These are phyloP conservation scores for Tetranychus truncatus DNA, from an alignment of 2,888 invertebrate genomes.

Conservation along the genomic window DNA sequence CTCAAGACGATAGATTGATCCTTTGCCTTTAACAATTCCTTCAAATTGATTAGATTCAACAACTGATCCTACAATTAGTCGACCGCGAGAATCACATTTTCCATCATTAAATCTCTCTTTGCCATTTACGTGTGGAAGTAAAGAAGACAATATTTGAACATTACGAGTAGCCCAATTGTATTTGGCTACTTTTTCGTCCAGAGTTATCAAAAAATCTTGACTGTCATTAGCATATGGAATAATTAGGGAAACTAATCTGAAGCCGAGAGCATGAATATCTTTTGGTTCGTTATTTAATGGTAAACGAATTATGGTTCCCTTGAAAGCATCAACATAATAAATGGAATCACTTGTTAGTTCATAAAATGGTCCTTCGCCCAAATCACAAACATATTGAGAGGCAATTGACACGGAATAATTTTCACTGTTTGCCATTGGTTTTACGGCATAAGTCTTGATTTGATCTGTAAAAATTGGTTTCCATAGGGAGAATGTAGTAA, in stretches of 20 bases:
- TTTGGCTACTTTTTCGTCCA: neutral
- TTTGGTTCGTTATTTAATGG: neutral
- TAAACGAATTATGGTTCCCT: slow-evolving; percentile 16
- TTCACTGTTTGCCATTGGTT: too few relatives aligned
- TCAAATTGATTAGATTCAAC: neutral
- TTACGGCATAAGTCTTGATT: too few relatives aligned
- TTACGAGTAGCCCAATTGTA: neutral
- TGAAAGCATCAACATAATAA: slow-evolving; percentile 27
- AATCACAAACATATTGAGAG: slow-evolving; percentile 12
- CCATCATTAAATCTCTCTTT: slow-evolving; percentile 50
- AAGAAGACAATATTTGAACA: neutral
- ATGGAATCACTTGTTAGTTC: slow-evolving; percentile 23
- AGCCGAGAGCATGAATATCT: neutral
- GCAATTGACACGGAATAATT: neutral
- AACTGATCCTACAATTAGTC: slow-evolving; percentile 48
- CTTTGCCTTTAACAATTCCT: slow-evolving; percentile 13
- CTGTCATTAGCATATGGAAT: neutral
- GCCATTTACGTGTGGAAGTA: neutral
- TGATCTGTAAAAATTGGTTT: too few relatives aligned
- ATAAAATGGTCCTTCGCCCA: slow-evolving; percentile 28
- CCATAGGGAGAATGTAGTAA: too few relatives aligned
- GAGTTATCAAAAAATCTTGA: neutral
- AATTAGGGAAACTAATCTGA: neutral
- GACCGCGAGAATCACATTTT: slow-evolving; percentile 52
- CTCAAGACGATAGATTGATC: slow-evolving; percentile 13